These are phyloP conservation scores for Cheilinus undulatus DNA, from an alignment of 2,113 vertebrate genomes.

Conservation along the genomic window DNA sequence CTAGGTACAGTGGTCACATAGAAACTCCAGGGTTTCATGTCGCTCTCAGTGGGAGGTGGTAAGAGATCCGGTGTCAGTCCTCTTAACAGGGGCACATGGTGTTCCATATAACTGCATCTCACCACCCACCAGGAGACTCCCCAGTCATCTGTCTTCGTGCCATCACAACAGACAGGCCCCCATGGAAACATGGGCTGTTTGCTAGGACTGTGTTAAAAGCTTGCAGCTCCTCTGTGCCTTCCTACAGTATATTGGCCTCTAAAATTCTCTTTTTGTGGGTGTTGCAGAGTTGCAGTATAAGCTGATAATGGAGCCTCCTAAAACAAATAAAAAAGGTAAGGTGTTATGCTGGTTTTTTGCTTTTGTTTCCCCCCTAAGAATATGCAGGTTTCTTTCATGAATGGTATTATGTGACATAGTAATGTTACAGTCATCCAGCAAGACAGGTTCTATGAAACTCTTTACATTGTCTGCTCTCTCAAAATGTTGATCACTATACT, in stretches of 20 bases:
- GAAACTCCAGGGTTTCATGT: slow-evolving; percentile 60
- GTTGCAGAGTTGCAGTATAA: slow-evolving; percentile 85
- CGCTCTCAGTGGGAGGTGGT: slow-evolving; percentile 69
- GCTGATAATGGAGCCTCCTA: slow-evolving; percentile 83
- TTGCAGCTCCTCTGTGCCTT: not conserved
- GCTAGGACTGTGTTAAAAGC: slow-evolving; percentile 22
- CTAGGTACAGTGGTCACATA: slow-evolving; percentile 56
- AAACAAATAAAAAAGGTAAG: slow-evolving; percentile 74
- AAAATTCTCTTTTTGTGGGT: slow-evolving; percentile 45
- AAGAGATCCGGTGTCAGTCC: slow-evolving; percentile 62
- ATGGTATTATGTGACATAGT: too few relatives aligned
- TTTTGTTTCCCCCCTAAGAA: not conserved
- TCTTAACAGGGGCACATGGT: slow-evolving; percentile 31
- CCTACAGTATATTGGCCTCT: slow-evolving; percentile 17
- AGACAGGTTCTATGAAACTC: not conserved
- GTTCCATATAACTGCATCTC: slow-evolving; percentile 38
- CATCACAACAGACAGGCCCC: slow-evolving; percentile 9
- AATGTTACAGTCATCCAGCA: not conserved
- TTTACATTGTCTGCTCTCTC: not conserved
- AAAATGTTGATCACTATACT: not conserved
- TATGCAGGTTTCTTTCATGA: too few relatives aligned
- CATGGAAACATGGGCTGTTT: slow-evolving; percentile 10
- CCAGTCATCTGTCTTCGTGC: not conserved
- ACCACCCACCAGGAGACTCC: slow-evolving; percentile 47
- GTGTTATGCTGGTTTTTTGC: not conserved